Conservation (phyloP, 2,888 invertebrate genomes). For the Isotomurus palustris region DNA sequence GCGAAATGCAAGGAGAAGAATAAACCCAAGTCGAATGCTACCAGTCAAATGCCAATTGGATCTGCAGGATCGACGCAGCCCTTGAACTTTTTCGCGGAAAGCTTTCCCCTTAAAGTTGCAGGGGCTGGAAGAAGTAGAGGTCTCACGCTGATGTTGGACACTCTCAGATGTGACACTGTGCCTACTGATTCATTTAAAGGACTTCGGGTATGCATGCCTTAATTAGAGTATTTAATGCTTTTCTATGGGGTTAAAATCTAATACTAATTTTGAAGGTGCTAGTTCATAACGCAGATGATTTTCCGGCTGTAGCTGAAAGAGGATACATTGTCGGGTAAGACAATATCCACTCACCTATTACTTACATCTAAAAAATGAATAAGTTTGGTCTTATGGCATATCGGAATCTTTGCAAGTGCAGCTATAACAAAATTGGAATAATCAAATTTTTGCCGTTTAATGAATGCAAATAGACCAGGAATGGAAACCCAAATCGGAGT, state of each 20-base stretch:
- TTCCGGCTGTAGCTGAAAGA: slow-evolving; percentile 39
- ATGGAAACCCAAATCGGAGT: slow-evolving; percentile 43
- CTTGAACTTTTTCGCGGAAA: slow-evolving; percentile 31
- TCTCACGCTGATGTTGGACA: slow-evolving; percentile 41
- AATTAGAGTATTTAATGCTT: not conserved
- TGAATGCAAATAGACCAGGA: slow-evolving; percentile 30
- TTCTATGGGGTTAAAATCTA: not conserved
- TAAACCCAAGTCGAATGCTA: slow-evolving; percentile 4
- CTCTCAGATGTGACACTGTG: slow-evolving; percentile 39
- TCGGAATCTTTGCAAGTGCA: too few relatives aligned
- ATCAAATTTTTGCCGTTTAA: not conserved
- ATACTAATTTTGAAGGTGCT: slow-evolving; percentile 16
- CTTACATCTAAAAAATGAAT: too few relatives aligned
- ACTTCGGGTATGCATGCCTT: slow-evolving; percentile 23
- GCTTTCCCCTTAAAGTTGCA: slow-evolving; percentile 40
- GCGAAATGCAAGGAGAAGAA: slow-evolving; percentile 8
- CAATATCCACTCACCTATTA: too few relatives aligned
- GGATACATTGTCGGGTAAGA: slow-evolving; percentile 44
- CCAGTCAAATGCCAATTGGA: not conserved
- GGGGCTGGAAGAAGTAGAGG: slow-evolving; percentile 43
- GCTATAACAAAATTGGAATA: not conserved
- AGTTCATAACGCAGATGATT: slow-evolving; percentile 41
- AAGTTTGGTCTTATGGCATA: too few relatives aligned
- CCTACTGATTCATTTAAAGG: slow-evolving; percentile 44
- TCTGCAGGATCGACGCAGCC: slow-evolving; percentile 2